Base-by-base conservation (phyloP, 2,888 invertebrate species). In the Lypha dubia region DNA sequence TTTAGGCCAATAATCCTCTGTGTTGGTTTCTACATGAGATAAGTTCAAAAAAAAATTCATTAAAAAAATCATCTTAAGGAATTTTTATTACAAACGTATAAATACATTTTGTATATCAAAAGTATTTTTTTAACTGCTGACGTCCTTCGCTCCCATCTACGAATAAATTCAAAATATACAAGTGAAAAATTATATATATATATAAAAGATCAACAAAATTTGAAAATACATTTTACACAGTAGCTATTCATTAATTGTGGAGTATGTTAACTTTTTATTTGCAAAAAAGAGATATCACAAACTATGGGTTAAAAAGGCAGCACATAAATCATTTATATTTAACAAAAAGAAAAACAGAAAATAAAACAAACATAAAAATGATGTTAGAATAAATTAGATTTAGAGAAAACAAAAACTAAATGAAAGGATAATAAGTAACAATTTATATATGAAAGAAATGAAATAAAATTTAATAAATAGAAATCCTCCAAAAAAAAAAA, bases 1-100 rank as follows among this genome's bases (percentile, higher is more conserved):
- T 89, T 15, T 84, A 92, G 92, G 92, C 87, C 90, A 92, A 92
- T 91, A 92, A 91, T 91, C 90, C 86, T 87, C 86, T 87, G 86
- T 87, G 73, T 38, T 65, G 87, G 86, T 63, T 86, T 76, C 75
- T 86, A 79, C 71, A 84, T 83, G 73, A 83, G 85, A 80, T 60
- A 65, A 87, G 75, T 73, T 74, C 79, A 84, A 84, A 75, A 81
- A 75, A 81, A 85, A 79, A 79, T 63, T 70, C 77, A 77, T 73
- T 74, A 51, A 84, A 74, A n/a, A 58, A 84, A 86, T 70, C 85
- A 87, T 84, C 83, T 86, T 85, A 68, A 84, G 77, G 79, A 80
- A 76, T 77, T 81, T 81, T 84, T 81, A 77, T 73, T 81, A 77
- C 41, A 74, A 74, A 77, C 51, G 32, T 74, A 53, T 65, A 79